Base-by-base conservation (phyloP, 2,797 vertebrate genomes). In the Oreonectes daqikongensis region DNA sequence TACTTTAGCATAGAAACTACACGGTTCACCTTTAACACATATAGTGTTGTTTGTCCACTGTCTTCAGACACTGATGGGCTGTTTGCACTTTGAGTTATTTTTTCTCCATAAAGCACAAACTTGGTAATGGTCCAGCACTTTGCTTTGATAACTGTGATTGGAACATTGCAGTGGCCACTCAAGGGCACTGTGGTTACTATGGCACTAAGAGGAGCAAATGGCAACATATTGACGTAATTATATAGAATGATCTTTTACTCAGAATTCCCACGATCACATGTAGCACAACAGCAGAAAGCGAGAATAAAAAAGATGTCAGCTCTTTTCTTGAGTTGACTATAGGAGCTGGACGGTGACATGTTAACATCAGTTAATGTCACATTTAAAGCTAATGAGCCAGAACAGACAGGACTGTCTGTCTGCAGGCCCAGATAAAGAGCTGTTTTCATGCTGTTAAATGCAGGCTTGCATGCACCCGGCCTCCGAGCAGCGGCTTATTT, bases 91-190 rank as follows among this genome's bases (percentile, higher is more conserved):
- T 68, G 59, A 59, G 75, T 59, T 6, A 69, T 35, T 80, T 50
- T 57, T 59, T 18, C n/a, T 72, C 69, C 77, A 53, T 60, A 72
- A 75, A 38, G 61, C 42, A 42, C 1, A 59, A 69, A 30, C 28
- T 42, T 46, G 17, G 72, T 81, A 10, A 4, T 77, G 70, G 26
- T 75, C 59, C 78, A 65, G 69, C 79, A 30, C 67, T 71, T 78
- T 71, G 12, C 69, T 85, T 77, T 48, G 68, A 81, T 84, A 79
- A 72, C 70, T 66, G 83, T 64, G 86, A 86, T 88, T 89, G 85
- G 78, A 70, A 40, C 26, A 42, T 30, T 52, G 68, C 76, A 74
- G 84, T 84, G 40, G 77, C 67, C 46, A 78, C 84, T 84, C 73
- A 81, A 86, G 86, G 86, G 77, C 75, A 60, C 76, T 53, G 64